phyloP scores from a whole-genome alignment of 1,140 invertebrate species.

The Camponotus pennsylvanicus region DNA sequence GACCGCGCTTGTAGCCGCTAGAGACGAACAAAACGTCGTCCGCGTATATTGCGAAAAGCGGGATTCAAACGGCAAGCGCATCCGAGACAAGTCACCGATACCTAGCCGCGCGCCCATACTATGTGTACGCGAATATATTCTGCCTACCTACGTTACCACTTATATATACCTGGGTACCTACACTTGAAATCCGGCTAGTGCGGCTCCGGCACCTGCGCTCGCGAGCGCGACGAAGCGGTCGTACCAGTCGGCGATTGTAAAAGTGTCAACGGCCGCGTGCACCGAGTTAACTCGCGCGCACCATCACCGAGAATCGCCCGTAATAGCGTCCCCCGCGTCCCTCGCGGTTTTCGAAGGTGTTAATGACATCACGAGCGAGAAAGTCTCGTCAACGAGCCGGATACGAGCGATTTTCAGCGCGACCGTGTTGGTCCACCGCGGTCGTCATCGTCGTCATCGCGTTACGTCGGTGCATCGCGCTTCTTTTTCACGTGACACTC shows the following conservation, averaged over 20 bases:
- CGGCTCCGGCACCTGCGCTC: conserved; percentile 59
- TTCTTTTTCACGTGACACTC: conserved; percentile 62
- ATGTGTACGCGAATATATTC: conserved; percentile 1
- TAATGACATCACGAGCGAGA: conserved; percentile 19
- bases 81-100: conserved; percentile 47
- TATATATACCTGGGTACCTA: background rate
- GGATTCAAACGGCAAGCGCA: conserved; percentile 62
- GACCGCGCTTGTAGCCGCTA: conserved; percentile 66
- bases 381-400: conserved; percentile 8
- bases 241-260: conserved; percentile 59
- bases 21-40: conserved; percentile 72
- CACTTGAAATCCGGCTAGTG: conserved; percentile 52
- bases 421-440: background rate
- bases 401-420: background rate
- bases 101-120: conserved; percentile 19
- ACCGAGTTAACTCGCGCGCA: conserved; percentile 3
- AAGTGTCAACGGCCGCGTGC: conserved; percentile 54
- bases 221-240: conserved; percentile 60
- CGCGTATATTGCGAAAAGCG: conserved; percentile 67
- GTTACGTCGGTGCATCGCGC: conserved; percentile 3
- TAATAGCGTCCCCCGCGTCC: conserved; percentile 24
- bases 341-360: conserved; percentile 36
- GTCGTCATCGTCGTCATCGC: conserved; percentile 7
- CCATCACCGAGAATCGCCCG: conserved; percentile 4
- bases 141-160: background rate